Evolutionary conservation across 2,113 vertebrate genomes (phyloP), one percentile per base, ranked within the genome.

Genomic region (Girardinichthys multiradiatus): DNA sequence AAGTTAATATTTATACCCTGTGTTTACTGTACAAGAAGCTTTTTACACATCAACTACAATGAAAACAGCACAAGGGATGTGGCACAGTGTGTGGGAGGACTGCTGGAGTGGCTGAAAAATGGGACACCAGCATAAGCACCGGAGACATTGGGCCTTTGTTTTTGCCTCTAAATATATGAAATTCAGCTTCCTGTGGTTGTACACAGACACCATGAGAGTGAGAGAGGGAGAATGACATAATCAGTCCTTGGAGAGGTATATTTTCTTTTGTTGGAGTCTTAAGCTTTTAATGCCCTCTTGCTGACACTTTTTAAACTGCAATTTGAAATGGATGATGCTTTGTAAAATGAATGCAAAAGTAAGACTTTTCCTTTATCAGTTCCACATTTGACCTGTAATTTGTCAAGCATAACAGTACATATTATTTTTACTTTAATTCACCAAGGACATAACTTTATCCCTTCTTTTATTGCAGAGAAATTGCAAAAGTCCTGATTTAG

Each of bases 271-370:
- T 31, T 57, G 54, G 24, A 85, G 86, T 73, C 70, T 72, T 77
- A 74, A 88, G 88, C 88, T 87, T 87, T 57, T 57, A 89, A 87
- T 92, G 94, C 94, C 94, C 91, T 86, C 94, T 92, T 88, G 90
- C 90, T 89, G 91, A 71, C 75, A 58, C 39, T 54, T n/a, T 12
- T 37, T 27, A 57, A 81, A 93, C 63, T 90, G 82, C 93, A 91
- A 28, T 39, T 64, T 57, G 19, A 86, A 48, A 82, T 48, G 61
- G 35, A 70, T 33, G 66, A 6, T 26, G 17, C 33, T 28, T 27
- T 33, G 28, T 24, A 67, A 27, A 64, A 51, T 35, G 42, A 21
- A 37, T 61, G 61, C 24, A 24, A 62, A 71, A 54, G 9, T 68
- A 8, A 21, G 2, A 21, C 21, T 57, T 57, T 10, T 51, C 19